Evolutionary conservation across 2,888 invertebrate species (phyloP).

Genomic region (Scrobipalpa atriplicella): DNA sequence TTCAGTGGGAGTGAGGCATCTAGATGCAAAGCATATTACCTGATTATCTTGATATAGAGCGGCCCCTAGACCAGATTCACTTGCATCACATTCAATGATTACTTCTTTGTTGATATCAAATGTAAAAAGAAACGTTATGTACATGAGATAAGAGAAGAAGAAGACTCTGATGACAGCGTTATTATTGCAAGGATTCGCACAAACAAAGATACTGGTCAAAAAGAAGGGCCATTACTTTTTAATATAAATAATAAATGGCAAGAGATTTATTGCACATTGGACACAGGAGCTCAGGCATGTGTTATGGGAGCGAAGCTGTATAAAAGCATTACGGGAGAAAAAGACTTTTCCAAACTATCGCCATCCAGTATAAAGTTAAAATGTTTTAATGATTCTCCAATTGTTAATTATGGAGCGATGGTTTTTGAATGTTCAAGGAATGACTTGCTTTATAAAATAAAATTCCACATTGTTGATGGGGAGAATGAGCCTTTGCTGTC

Average conservation of each 20-base stretch:
- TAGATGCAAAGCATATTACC: conserved; percentile 4
- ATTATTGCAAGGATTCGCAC: conserved; percentile 4
- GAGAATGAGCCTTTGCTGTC: conserved; percentile 27
- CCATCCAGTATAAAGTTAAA: neutral
- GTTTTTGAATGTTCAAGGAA: neutral
- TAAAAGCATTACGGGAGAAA: neutral
- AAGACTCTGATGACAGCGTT: conserved; percentile 14
- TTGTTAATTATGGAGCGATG: conserved; percentile 21
- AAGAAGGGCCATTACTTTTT: neutral
- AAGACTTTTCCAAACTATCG: neutral
- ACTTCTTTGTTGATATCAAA: conserved; percentile 25
- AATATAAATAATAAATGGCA: neutral
- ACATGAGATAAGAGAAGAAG: conserved; percentile 9
- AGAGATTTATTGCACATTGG: neutral
- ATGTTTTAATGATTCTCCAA: conserved; percentile 11
- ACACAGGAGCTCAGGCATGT: conserved; percentile 1
- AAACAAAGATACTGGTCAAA: conserved; percentile 4
- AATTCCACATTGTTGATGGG: conserved; percentile 27
- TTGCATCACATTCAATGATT: no score
- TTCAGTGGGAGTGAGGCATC: conserved; percentile 28
- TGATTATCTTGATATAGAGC: no score
- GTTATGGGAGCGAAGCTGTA: neutral
- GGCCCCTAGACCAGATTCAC: no score
- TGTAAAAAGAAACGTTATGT: conserved; percentile 27
- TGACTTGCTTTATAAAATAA: conserved; percentile 9